Evolutionary conservation across 2,888 invertebrate species (phyloP).

Genomic region (Watsonalla binaria): DNA sequence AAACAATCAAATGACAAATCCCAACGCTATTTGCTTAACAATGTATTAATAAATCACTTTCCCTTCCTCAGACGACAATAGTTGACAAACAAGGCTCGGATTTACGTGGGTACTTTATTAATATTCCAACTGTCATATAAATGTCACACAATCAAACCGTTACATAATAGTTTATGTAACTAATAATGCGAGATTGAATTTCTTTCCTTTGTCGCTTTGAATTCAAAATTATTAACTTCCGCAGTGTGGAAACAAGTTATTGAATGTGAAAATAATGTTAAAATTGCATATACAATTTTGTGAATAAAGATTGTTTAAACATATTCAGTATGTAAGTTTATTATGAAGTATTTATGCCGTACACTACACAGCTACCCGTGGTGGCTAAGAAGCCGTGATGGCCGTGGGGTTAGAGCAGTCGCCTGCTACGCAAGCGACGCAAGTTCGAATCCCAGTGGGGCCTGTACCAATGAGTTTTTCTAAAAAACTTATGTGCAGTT

Average conservation of each 20-base stretch:
- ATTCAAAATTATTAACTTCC: not conserved
- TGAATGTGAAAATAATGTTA: too few relatives aligned
- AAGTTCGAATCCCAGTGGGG: too few relatives aligned
- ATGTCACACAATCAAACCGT: conserved; percentile 8
- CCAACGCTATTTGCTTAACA: not conserved
- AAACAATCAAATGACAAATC: not conserved
- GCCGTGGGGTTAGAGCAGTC: too few relatives aligned
- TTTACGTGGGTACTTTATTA: conserved; percentile 11
- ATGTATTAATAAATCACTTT: conserved; percentile 28
- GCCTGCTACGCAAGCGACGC: too few relatives aligned
- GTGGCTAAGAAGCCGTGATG: too few relatives aligned
- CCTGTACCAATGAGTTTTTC: too few relatives aligned
- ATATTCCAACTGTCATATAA: conserved; percentile 17
- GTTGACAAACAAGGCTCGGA: conserved; percentile 17
- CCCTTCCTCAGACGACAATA: conserved; percentile 20
- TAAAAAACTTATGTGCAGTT: too few relatives aligned
- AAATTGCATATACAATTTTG: too few relatives aligned
- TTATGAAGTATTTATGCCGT: too few relatives aligned
- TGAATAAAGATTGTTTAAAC: too few relatives aligned
- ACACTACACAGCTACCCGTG: too few relatives aligned
- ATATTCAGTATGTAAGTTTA: too few relatives aligned
- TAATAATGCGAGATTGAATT: not conserved
- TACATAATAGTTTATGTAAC: not conserved
- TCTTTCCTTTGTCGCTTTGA: not conserved
- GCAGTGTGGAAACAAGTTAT: not conserved